Conservation (phyloP, 2,113 vertebrate genomes). For the Sinosuthora webbiana region DNA sequence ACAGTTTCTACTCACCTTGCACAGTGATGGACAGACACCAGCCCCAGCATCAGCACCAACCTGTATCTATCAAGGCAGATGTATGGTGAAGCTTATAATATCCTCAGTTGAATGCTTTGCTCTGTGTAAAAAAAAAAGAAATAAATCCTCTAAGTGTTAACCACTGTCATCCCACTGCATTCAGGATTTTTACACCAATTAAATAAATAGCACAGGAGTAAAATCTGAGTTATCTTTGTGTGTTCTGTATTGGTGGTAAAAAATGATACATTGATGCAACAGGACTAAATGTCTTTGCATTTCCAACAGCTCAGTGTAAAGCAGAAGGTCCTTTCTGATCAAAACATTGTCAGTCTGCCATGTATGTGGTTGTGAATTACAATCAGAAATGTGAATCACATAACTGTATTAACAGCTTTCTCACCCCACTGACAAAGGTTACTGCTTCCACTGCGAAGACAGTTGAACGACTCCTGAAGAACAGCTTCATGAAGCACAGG, state of each 20-base stretch:
- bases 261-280: neutral
- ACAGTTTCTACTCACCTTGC: neutral
- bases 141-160: neutral
- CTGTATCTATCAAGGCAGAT: neutral
- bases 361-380: neutral
- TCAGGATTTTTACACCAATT: neutral
- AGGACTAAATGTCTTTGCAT: neutral
- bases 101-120: neutral
- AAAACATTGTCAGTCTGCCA: neutral
- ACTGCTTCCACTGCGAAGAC: neutral
- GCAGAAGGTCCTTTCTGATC: neutral
- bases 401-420: neutral
- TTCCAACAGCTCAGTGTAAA: neutral
- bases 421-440: neutral
- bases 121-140: neutral
- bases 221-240: neutral
- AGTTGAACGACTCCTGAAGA: neutral
- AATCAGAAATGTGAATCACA: neutral
- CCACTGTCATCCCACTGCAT: neutral
- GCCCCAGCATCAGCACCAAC: neutral
- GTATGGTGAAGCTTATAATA: neutral
- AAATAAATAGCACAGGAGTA: neutral
- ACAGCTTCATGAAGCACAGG: neutral
- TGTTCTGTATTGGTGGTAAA: neutral
- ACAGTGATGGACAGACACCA: neutral